Evolutionary conservation across 92 coral and sea anemone genomes (phyloP).

Genomic region (Diadumene lineata): DNA sequence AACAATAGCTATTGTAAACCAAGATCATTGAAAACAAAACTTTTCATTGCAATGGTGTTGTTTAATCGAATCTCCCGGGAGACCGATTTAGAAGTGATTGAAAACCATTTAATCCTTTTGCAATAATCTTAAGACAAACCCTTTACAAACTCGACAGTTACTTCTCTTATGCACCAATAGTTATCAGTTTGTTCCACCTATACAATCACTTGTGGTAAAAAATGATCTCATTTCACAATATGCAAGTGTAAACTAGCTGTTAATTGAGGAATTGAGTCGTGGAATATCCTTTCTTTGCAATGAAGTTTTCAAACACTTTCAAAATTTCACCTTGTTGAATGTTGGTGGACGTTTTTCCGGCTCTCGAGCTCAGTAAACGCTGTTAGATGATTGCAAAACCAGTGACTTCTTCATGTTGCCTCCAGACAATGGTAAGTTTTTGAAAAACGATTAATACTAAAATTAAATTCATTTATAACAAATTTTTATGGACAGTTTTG

Average conservation of each 20-base stretch:
- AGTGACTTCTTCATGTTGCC: too few species aligned
- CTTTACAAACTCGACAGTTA: background rate
- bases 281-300: background rate
- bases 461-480: too few species aligned
- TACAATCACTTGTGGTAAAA: constrained; percentile 2
- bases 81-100: background rate
- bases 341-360: too few species aligned
- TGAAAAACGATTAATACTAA: too few species aligned
- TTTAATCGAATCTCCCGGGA: background rate
- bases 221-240: background rate
- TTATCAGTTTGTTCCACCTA: background rate
- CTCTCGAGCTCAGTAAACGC: too few species aligned
- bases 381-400: too few species aligned
- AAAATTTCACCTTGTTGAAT: background rate
- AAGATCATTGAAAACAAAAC: too few species aligned
- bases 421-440: too few species aligned
- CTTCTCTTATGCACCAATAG: background rate
- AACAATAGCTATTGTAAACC: too few species aligned
- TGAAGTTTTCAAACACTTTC: background rate
- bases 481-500: too few species aligned
- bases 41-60: background rate
- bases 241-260: background rate
- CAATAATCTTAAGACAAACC: background rate
- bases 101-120: background rate
- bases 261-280: background rate